Conservation (phyloP, 1,140 invertebrate genomes). For the Drosophila miranda region DNA sequence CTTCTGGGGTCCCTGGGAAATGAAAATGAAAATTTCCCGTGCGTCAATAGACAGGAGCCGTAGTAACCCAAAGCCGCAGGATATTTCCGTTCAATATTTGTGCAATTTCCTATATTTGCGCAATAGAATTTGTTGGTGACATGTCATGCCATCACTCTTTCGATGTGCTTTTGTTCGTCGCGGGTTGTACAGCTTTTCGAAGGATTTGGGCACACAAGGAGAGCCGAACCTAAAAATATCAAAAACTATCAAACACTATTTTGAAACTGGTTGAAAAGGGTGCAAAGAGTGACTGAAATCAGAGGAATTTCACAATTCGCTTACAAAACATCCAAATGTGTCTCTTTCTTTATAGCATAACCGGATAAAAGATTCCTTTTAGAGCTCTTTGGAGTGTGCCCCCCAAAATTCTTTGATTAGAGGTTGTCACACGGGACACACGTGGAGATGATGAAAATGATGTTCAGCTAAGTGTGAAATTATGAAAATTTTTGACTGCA, state of each 20-base stretch:
- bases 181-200: background rate
- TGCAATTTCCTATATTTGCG: conserved; percentile 74
- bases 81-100: conserved; percentile 79
- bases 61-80: conserved; percentile 51
- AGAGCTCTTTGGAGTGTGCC: no score
- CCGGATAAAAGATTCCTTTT: no score
- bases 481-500: conserved; percentile 51
- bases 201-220: no score
- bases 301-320: no score
- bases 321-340: no score
- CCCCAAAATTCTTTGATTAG: conserved; percentile 42
- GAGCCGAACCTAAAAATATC: background rate
- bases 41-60: conserved; percentile 40
- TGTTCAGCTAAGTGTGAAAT: conserved; percentile 70
- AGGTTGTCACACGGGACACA: conserved; percentile 18
- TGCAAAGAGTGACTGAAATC: no score
- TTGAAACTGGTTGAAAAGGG: no score
- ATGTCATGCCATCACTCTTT: conserved; percentile 11
- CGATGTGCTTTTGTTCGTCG: conserved; percentile 6
- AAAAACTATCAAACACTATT: no score
- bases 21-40: conserved; percentile 15
- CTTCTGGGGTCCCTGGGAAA: background rate
- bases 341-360: no score
- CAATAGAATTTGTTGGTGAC: conserved; percentile 56
- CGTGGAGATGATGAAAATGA: conserved; percentile 34